A percentile compares a stretch with the other conserved stretches of the same genome.
Evolutionary conservation across 2,113 vertebrate species (phyloP).

Genomic region (Bubo bubo): DNA sequence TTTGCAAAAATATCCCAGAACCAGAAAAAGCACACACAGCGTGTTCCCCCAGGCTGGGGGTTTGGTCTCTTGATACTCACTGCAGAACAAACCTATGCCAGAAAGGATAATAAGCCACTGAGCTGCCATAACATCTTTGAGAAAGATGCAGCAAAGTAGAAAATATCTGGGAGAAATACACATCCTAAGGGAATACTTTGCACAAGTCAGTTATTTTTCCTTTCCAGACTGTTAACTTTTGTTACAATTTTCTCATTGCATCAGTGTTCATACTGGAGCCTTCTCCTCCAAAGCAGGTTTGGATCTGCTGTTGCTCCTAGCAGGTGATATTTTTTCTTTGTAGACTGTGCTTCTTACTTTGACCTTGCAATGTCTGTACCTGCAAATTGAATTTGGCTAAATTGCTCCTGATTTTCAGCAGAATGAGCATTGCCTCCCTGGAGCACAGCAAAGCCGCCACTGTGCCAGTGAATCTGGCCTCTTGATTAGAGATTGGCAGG

Average conservation of each 20-base stretch:
- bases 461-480: not conserved
- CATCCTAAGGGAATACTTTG: not conserved
- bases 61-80: not conserved
- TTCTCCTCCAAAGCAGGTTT: not conserved
- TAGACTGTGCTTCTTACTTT: not conserved
- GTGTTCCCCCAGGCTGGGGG: not conserved
- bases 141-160: not conserved
- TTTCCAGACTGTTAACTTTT: not conserved
- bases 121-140: not conserved
- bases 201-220: not conserved
- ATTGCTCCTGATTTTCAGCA: constrained; percentile 29
- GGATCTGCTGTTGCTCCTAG: not conserved
- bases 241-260: not conserved
- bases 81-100: not conserved
- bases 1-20: not conserved
- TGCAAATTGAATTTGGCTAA: constrained; percentile 47
- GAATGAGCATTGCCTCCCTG: not conserved
- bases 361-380: constrained; percentile 29
- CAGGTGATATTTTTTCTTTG: not conserved
- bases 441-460: not conserved
- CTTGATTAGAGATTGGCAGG: constrained; percentile 43
- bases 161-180: not conserved
- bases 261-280: not conserved
- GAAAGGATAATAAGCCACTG: not conserved
- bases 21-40: not conserved